phyloP scores from a whole-genome alignment of 2,797 vertebrate species.

The Acrossocheilus fasciatus region DNA sequence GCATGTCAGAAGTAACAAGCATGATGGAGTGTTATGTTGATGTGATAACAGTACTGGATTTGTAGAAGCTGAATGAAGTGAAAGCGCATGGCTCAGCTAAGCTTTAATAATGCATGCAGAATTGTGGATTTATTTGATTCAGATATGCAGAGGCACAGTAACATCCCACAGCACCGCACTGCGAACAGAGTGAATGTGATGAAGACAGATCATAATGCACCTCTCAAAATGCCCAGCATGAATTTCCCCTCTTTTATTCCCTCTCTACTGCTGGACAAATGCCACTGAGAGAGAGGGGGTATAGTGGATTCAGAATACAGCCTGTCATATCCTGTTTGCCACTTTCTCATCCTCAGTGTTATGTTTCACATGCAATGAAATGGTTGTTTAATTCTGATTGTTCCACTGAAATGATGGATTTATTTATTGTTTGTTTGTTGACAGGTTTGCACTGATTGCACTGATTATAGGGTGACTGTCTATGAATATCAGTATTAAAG shows the following conservation, averaged over 20 bases:
- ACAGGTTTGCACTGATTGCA: background rate
- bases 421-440: background rate
- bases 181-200: constrained; percentile 6
- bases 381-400: background rate
- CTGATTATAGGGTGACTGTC: background rate
- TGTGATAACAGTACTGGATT: constrained; percentile 22
- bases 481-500: background rate
- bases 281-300: constrained; percentile 3
- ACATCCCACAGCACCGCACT: constrained; percentile 13
- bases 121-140: background rate
- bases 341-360: constrained; percentile 68
- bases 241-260: constrained; percentile 18
- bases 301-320: constrained; percentile 1
- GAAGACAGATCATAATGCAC: background rate
- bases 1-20: constrained; percentile 16
- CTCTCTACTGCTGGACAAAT: background rate
- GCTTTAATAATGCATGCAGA: constrained; percentile 42
- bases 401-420: constrained; percentile 17
- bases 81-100: background rate
- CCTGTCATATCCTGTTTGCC: constrained; percentile 70
- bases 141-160: constrained; percentile 12
- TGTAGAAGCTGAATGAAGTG: background rate
- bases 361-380: background rate
- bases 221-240: constrained; percentile 21
- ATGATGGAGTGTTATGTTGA: constrained; percentile 23